These are phyloP conservation scores for Drosophila nr. medialis DNA, from an alignment of 2,888 invertebrate genomes.

Conservation along the genomic window DNA sequence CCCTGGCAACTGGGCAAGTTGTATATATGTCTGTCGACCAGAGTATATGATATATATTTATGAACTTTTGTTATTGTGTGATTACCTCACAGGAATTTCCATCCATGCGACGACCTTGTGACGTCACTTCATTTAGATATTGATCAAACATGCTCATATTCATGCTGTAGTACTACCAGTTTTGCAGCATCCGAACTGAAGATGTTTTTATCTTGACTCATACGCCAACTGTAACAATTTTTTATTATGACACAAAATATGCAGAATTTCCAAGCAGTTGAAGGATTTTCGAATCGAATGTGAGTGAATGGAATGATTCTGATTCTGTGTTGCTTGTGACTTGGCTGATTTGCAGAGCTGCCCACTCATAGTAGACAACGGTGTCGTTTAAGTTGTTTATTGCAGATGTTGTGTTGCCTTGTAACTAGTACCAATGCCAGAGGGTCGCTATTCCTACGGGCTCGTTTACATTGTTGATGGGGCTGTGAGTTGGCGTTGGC, in stretches of 20 bases:
- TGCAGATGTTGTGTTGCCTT: conserved; percentile 14
- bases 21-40: neutral
- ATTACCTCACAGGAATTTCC: conserved; percentile 72
- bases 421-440: conserved; percentile 13
- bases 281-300: conserved; percentile 12
- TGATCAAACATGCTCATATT: conserved; percentile 14
- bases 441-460: conserved; percentile 24
- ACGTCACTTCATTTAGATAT: conserved; percentile 56
- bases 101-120: conserved; percentile 62
- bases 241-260: conserved; percentile 34
- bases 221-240: conserved; percentile 28
- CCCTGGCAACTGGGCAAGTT: conserved; percentile 47
- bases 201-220: conserved; percentile 43
- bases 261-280: conserved; percentile 23
- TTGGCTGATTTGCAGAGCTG: conserved; percentile 44
- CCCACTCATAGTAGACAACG: conserved; percentile 48
- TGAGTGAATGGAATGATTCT: conserved; percentile 16
- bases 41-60: conserved; percentile 21
- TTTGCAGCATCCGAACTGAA: conserved; percentile 31
- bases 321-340: conserved; percentile 20
- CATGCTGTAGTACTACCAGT: conserved; percentile 30
- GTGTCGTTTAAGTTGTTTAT: conserved; percentile 70
- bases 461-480: conserved; percentile 72
- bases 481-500: conserved; percentile 47
- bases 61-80: conserved; percentile 33